Percentiles rank a stretch among this genome's conserved stretches.
These are phyloP conservation scores for Heteromurus nitidus DNA, from an alignment of 2,888 invertebrate species.

Conservation along the genomic window DNA sequence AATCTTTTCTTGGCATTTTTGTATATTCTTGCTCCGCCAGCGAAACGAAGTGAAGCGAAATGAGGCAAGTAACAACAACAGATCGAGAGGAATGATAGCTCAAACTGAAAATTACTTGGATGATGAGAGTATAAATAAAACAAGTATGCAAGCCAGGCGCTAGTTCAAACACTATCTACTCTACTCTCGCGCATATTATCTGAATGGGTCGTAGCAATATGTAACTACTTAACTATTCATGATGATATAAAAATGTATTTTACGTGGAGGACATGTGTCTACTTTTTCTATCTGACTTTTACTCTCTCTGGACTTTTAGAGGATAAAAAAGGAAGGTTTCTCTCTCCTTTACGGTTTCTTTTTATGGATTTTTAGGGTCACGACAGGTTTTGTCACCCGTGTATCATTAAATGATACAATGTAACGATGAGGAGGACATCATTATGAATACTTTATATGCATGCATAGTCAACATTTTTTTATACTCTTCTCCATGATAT, in stretches of 20 bases:
- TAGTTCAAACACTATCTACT: background rate
- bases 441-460: slow-evolving; percentile 39
- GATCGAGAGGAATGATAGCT: slow-evolving; percentile 55
- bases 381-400: slow-evolving; percentile 60
- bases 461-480: background rate
- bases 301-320: too few relatives aligned
- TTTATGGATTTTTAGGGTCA: slow-evolving; percentile 30
- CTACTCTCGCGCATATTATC: too few relatives aligned
- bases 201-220: too few relatives aligned
- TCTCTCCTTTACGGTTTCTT: slow-evolving; percentile 48
- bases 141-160: slow-evolving; percentile 7
- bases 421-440: slow-evolving; percentile 30
- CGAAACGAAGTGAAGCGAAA: slow-evolving; percentile 31
- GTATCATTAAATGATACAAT: slow-evolving; percentile 56
- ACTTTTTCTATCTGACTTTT: too few relatives aligned
- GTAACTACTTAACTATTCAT: too few relatives aligned
- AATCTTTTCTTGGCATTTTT: slow-evolving; percentile 29
- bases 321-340: too few relatives aligned
- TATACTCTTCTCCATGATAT: too few relatives aligned
- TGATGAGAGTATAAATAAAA: slow-evolving; percentile 35
- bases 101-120: slow-evolving; percentile 46
- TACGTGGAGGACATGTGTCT: too few relatives aligned
- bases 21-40: slow-evolving; percentile 24
- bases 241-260: background rate
- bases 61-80: slow-evolving; percentile 33